These are phyloP conservation scores for Leptinotarsa texana DNA, from an alignment of 1,140 invertebrate species.

Conservation along the genomic window DNA sequence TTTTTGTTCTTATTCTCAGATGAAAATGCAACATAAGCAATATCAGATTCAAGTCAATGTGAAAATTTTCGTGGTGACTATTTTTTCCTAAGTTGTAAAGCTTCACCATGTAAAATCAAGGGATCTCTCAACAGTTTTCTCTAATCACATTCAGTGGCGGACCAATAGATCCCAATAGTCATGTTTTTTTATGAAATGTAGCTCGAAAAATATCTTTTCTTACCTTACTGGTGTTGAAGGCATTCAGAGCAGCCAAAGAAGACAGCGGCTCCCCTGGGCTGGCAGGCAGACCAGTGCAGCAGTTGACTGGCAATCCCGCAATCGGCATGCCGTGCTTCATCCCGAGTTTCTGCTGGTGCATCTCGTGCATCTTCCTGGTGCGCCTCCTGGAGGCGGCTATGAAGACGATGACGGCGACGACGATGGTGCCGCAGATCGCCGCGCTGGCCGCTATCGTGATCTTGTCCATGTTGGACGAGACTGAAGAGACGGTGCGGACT, in stretches of 20 bases:
- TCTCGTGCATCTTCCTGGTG: constrained; percentile 73
- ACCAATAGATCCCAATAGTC: too few relatives aligned
- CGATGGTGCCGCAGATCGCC: constrained; percentile 90
- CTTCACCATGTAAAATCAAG: too few relatives aligned
- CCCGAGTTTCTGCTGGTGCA: constrained; percentile 68
- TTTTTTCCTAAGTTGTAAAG: too few relatives aligned
- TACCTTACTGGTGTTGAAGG: constrained; percentile 78
- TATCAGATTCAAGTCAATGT: too few relatives aligned
- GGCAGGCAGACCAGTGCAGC: constrained; percentile 71
- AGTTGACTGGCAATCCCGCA: constrained; percentile 71
- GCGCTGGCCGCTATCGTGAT: constrained; percentile 91
- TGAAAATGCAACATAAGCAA: too few relatives aligned
- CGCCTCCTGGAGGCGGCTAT: constrained; percentile 76
- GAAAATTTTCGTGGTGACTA: too few relatives aligned
- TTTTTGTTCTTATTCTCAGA: too few relatives aligned
- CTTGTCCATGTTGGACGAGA: constrained; percentile 88
- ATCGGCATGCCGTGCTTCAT: constrained; percentile 66
- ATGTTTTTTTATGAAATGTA: too few relatives aligned
- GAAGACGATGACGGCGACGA: constrained; percentile 85
- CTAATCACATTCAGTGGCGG: too few relatives aligned
- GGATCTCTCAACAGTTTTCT: too few relatives aligned
- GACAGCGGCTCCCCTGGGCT: constrained; percentile 77
- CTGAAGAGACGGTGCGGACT: constrained; percentile 79
- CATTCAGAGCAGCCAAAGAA: constrained; percentile 76
- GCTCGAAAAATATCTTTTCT: neutral